Base-by-base conservation (phyloP, 1,140 invertebrate species). In the Aricia agestis region DNA sequence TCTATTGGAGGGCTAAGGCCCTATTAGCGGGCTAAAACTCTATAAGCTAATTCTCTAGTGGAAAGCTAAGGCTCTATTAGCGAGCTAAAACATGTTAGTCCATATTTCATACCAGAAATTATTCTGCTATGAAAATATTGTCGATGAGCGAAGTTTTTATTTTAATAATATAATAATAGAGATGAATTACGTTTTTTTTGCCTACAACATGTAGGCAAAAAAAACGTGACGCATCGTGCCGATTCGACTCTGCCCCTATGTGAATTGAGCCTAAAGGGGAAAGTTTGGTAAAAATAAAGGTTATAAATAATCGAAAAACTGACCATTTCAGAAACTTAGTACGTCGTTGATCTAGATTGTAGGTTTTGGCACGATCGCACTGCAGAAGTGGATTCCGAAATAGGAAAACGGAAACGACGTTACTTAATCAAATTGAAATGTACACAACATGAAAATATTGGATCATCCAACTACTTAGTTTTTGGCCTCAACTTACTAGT, bases 381-480 rank as follows among this genome's bases (percentile, higher is more conserved):
- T 52, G 45, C 45, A 13, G 45, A 52, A 52, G 45, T 52, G 45
- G 45, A 52, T 52, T 15, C 45, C 45, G 45, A 52, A 52, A 52
- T 52, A 52, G 45, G 45, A 13, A 36, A 52, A 52, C 45, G 45
- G 45, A 52, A 52, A 52, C 45, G 45, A 52, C 45, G 11, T 52
- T 52, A 52, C 45, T 52, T 52, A 52, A 52, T 52, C 45, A 52
- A 52, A 52, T 52, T 52, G 45, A 52, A 52, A 52, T 52, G 45
- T 11, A 13, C 45, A 52, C 45, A 52, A 52, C 45, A 52, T 13
- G 13, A 11, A 13, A 52, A 52, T 52, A 52, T 52, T 52, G 0
- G 11, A 13, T 52, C 45, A 52, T 42, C 6, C 41, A 42, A 9
- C 6, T 11, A 42, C 41, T 42, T 3, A 25, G 3, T n/a, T n/a